Percentiles rank a stretch among this genome's conserved stretches.
Evolutionary conservation across 1,140 invertebrate genomes (phyloP).

Genomic region (Temnothorax longispinosus): DNA sequence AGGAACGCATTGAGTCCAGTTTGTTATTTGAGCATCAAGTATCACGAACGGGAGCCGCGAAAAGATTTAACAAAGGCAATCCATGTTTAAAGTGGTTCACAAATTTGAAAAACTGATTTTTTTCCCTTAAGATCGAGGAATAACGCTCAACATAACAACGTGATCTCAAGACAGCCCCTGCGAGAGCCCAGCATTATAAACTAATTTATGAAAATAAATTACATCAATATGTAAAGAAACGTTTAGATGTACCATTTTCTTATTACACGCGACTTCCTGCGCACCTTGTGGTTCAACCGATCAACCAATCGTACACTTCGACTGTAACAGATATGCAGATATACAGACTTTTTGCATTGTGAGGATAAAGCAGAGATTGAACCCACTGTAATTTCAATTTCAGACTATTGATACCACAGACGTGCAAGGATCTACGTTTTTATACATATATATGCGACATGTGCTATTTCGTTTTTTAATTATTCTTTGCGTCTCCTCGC

Average conservation of each 20-base stretch:
- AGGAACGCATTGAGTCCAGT: constrained; percentile 6
- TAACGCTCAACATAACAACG: constrained; percentile 35
- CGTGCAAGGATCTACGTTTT: too few species aligned
- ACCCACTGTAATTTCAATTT: constrained; percentile 26
- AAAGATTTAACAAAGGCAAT: not conserved
- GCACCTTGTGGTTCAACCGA: constrained; percentile 51
- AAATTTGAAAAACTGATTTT: too few species aligned
- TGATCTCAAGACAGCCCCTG: not conserved
- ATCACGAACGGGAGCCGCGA: not conserved
- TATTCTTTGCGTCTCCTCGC: not conserved
- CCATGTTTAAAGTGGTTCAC: not conserved
- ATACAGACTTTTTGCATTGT: constrained; percentile 46
- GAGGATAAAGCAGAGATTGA: constrained; percentile 19
- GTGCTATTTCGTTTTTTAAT: not conserved
- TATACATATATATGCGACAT: too few species aligned
- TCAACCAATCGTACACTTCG: constrained; percentile 58
- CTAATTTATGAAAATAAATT: constrained; percentile 51
- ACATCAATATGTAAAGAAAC: constrained; percentile 56
- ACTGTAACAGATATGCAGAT: constrained; percentile 62
- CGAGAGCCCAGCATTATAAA: not conserved
- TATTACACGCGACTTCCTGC: constrained; percentile 52
- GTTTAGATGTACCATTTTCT: constrained; percentile 57
- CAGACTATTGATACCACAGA: not conserved
- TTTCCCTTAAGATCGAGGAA: too few species aligned
- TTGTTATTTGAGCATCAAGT: constrained; percentile 26